phyloP scores from a whole-genome alignment of 2,888 invertebrate species.

The Ctena decussata region DNA sequence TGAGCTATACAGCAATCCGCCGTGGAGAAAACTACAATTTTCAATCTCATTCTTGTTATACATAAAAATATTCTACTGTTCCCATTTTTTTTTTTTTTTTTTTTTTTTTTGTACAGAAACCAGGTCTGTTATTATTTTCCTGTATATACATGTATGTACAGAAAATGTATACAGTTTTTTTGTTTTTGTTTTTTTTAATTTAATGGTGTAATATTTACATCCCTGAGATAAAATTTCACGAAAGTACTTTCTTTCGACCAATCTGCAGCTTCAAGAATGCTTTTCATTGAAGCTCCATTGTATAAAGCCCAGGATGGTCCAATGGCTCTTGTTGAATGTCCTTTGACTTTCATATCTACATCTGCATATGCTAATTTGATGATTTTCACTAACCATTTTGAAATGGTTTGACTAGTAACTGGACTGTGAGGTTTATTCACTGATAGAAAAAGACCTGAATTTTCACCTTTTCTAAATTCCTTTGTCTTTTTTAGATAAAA shows the following conservation, averaged over 20 bases:
- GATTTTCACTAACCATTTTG: slow-evolving; percentile 34
- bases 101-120: no score
- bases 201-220: background rate
- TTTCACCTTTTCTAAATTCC: background rate
- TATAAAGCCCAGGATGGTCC: slow-evolving; percentile 37
- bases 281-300: slow-evolving; percentile 23
- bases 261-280: slow-evolving; percentile 33
- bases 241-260: slow-evolving; percentile 30
- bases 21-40: no score
- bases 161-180: no score
- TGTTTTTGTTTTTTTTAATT: no score
- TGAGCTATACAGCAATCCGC: no score
- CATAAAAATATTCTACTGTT: no score
- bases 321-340: slow-evolving; percentile 19
- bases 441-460: slow-evolving; percentile 18
- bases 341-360: background rate
- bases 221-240: slow-evolving; percentile 18
- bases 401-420: slow-evolving; percentile 29
- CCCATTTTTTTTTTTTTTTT: no score
- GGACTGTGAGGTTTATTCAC: no score
- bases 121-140: no score
- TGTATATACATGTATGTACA: no score
- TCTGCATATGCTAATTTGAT: slow-evolving; percentile 35
- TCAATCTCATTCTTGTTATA: no score
- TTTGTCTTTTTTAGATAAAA: background rate